Base-by-base conservation (phyloP, 2,113 vertebrate genomes). In the Pangasianodon gigas region DNA sequence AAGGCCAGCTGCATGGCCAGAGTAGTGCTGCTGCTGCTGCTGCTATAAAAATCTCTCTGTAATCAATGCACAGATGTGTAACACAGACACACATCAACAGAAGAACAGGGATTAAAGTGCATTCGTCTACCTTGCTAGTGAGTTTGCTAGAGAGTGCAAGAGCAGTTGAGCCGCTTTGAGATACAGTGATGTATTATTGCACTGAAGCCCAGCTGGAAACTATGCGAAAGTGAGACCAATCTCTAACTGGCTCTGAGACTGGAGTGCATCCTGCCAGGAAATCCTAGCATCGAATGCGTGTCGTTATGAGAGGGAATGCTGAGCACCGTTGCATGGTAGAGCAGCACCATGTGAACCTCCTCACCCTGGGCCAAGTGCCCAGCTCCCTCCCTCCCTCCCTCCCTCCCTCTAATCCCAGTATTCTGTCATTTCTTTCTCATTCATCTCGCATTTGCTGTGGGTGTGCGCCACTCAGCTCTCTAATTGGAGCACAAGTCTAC, bases 151-250 rank as follows among this genome's bases (percentile, higher is more conserved):
- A 37, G 41, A 51, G 21, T 58, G 60, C 69, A 75, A 44, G n/a
- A 24, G 84, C 80, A n/a, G 56, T 75, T n/a, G 69, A 75, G 69
- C 29, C 52, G 62, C 60, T 32, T 80, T 89, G 86, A 86, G 89
- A 87, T 60, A 85, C 75, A 90, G 65, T 87, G 65, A 86, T 56
- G 65, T 77, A 58, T 58, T 71, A 87, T 83, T 85, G 90, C 48
- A 58, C 71, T 80, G 84, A 62, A 88, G 84, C 75, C 60, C 82
- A 91, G 87, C 83, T 93, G 92, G 91, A 94, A 92, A 92, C 58
- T 91, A 88, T 92, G 93, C 83, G 77, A 79, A 87, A 81, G 75
- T 87, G 74, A 88, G 75, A 74, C 84, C 90, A 90, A 91, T 92
- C 85, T 90, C 41, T 75, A 75, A 83, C 82, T 89, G 91, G 67